Percentiles rank a stretch among this genome's conserved stretches.
These are phyloP conservation scores for Orcinus orca DNA, from an alignment of 2,113 vertebrate genomes.

Conservation along the genomic window DNA sequence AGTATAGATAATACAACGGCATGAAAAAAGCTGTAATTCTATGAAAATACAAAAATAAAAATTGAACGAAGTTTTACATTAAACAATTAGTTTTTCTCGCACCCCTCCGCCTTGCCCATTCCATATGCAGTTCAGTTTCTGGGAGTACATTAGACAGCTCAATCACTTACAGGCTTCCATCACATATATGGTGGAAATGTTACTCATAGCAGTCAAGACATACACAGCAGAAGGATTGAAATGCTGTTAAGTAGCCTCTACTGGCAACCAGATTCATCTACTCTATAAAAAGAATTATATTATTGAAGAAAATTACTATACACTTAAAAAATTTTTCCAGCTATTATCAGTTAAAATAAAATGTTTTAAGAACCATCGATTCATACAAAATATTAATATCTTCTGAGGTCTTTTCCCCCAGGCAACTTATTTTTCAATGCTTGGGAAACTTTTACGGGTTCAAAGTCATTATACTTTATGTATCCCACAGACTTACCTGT, in stretches of 20 bases:
- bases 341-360: slow-evolving; percentile 15
- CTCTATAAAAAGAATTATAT: background rate
- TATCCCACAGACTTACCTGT: background rate
- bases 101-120: background rate
- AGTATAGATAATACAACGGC: background rate
- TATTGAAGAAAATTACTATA: slow-evolving; percentile 25
- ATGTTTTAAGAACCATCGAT: slow-evolving; percentile 14
- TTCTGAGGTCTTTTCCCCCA: fast-evolving
- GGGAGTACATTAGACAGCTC: background rate
- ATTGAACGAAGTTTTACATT: background rate
- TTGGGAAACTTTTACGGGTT: background rate
- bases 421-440: background rate
- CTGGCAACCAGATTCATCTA: background rate
- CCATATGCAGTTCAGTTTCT: background rate
- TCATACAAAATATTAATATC: slow-evolving; percentile 18
- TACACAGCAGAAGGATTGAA: background rate
- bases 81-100: background rate
- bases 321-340: slow-evolving; percentile 2
- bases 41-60: background rate
- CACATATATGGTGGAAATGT: slow-evolving; percentile 4
- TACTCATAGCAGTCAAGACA: background rate
- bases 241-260: background rate
- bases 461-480: background rate
- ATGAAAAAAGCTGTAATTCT: background rate
- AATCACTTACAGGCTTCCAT: background rate